Evolutionary conservation across 2,113 vertebrate species (phyloP).

Genomic region (Bubo scandiacus): DNA sequence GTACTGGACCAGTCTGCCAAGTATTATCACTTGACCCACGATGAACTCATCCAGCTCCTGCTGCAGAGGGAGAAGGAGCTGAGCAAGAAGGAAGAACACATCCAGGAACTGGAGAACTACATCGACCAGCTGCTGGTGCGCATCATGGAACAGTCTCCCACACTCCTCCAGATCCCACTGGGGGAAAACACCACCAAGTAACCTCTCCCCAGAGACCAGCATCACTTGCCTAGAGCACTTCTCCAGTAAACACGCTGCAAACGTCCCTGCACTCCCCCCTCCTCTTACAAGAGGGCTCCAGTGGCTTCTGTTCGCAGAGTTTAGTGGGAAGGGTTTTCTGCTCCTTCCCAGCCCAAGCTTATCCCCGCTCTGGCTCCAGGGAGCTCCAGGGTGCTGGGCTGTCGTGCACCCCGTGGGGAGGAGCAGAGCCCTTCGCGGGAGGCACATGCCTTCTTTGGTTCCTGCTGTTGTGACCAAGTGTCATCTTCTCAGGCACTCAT

Average conservation of each 20-base stretch:
- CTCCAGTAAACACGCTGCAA: background rate
- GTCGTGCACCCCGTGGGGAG: background rate
- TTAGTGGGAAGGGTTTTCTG: background rate
- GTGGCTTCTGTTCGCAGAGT: background rate
- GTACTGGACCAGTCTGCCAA: slow-evolving; percentile 80
- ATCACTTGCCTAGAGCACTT: background rate
- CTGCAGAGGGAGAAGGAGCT: slow-evolving; percentile 88
- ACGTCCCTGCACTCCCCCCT: background rate
- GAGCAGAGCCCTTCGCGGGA: background rate
- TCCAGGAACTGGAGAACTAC: slow-evolving; percentile 94
- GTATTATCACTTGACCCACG: slow-evolving; percentile 94
- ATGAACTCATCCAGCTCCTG: slow-evolving; percentile 89
- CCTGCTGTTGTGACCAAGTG: background rate
- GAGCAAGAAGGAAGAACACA: slow-evolving; percentile 82
- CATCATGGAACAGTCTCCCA: slow-evolving; percentile 96
- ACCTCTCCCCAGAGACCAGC: background rate
- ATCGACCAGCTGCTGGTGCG: slow-evolving; percentile 95
- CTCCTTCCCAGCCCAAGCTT: background rate
- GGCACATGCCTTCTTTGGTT: background rate
- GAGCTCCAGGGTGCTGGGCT: background rate
- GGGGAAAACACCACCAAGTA: slow-evolving; percentile 72
- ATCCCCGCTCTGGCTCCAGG: slow-evolving; percentile 15
- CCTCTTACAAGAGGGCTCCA: background rate
- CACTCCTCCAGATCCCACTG: slow-evolving; percentile 88
- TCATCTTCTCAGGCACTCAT: background rate